Evolutionary conservation across 2,113 vertebrate species (phyloP), one percentile per base, ranked within the genome.

Genomic region (Centrocercus urophasianus): DNA sequence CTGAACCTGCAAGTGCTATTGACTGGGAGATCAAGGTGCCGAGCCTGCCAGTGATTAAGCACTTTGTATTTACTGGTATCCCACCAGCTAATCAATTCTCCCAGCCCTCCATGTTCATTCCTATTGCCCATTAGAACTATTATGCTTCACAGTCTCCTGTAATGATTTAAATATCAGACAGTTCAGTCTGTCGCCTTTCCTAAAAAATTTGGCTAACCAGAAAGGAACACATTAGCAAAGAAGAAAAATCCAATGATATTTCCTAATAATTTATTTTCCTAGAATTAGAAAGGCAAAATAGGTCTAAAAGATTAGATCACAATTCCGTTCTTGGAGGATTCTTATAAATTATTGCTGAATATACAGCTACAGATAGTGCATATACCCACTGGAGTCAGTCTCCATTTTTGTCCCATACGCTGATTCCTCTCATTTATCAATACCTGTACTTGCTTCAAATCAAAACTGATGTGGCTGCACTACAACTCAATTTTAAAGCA

Each of bases 31-130:
- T 91, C 63, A 87, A 93, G 83, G 78, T 87, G 42, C 57, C 87
- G 83, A 79, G 74, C 84, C 59, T 0, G 4, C 17, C 70, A 63
- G 67, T 90, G 89, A 94, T 96, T 93, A 94, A 95, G 43, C 48
- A 89, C 48, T 91, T 93, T 83, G 81, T 76, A 83, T 90, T 96
- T 91, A 83, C 77, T 91, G 71, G 74, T 73, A 90, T 76, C 81
- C 78, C 86, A 92, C 59, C 7, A 91, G 81, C 32, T 85, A 85
- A 92, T 95, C 86, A 92, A 87, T 96, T 63, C 77, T 82, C 24
- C 43, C 63, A 79, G 56, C 67, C 25, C 48, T 82, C 67, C 59
- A 90, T 50, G 30, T 76, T 89, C 13, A 48, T 60, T 92, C 30
- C 48, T 69, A 17, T 57, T 84, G 63, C 59, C 73, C 30, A 34